Base-by-base conservation (phyloP, 2,113 vertebrate species). In the Eulemur rufifrons region DNA sequence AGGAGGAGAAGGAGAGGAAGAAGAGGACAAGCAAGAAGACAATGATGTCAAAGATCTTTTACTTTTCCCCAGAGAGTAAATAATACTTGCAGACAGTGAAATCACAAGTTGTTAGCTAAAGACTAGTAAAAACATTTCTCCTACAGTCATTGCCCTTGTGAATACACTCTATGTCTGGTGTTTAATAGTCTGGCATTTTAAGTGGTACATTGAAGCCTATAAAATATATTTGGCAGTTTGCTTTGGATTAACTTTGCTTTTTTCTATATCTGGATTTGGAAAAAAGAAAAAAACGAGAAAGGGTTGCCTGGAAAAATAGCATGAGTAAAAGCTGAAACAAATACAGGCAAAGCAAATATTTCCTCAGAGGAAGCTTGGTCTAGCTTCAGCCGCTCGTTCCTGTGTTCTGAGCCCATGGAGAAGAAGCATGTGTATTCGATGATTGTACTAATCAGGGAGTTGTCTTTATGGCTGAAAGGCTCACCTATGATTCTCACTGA, bases 201-300 rank as follows among this genome's bases (percentile, higher is more conserved):
- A 94, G 83, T 76, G 45, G 50, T 90, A 76, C 69, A 50, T 2
- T 76, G 50, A 95, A 92, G 20, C 23, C 88, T 95, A 80, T 86
- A 93, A 95, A 96, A 87, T 86, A 76, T 76, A 80, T 68, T 91
- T 93, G 84, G 56, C n/a, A 78, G 37, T 92, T 95, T 92, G 50
- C 23, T 95, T 92, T 91, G 80, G 54, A 89, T 71, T 89, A 83
- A 83, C 54, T 94, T 86, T 39, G 52, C 29, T 86, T 86, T 86
- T 94, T 95, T 61, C 47, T 85, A 1, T 47, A 50, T 85, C 69
- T 94, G 69, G 85, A 94, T 84, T 76, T 92, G 42, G 52, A 39
- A 54, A 29, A 52, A 63, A 27, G 5, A 3, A 29, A 47, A 56
- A 54, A 37, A 20, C 13, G 3, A 4, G 20, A 50, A 78, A 5